Evolutionary conservation across 92 coral and sea anemone species (phyloP).

Genomic region (Zoanthus gigantus): DNA sequence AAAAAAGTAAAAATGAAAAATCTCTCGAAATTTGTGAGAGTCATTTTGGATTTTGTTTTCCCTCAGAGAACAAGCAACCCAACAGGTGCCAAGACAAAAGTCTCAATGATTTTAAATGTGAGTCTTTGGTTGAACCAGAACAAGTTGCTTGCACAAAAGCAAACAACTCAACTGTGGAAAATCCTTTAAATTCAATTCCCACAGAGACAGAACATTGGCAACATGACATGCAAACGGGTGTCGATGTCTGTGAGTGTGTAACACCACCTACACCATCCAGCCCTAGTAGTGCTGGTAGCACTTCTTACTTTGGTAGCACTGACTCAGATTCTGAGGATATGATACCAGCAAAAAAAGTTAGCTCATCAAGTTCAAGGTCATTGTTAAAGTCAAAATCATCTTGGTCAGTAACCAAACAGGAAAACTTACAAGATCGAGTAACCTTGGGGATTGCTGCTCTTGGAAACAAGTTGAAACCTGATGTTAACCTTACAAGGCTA

Average conservation of each 20-base stretch:
- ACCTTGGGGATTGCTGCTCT: constrained; percentile 69
- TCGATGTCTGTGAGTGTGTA: constrained; percentile 32
- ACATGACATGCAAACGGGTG: background rate
- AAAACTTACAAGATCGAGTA: constrained; percentile 43
- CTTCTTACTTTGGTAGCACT: constrained; percentile 59
- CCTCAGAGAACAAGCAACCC: background rate
- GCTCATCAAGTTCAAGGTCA: constrained; percentile 6
- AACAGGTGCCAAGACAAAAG: background rate
- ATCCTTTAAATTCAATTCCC: constrained; percentile 4
- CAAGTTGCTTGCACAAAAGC: background rate
- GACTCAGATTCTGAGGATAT: constrained; percentile 80
- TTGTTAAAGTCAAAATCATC: constrained; percentile 31
- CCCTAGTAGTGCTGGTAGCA: constrained; percentile 51
- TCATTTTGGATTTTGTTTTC: constrained; percentile 30
- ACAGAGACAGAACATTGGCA: constrained; percentile 15
- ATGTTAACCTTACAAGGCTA: constrained; percentile 82
- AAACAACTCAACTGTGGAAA: constrained; percentile 5
- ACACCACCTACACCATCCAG: constrained; percentile 63
- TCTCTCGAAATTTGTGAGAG: constrained; percentile 34
- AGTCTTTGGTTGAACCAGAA: background rate
- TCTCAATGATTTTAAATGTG: background rate
- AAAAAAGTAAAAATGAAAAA: background rate
- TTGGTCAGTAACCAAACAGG: constrained; percentile 35
- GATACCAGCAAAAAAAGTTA: constrained; percentile 30
- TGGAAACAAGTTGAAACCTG: constrained; percentile 76